Percentiles rank a stretch among this genome's conserved stretches.
These are phyloP conservation scores for Tolmerus cingulatus DNA, from an alignment of 2,888 invertebrate genomes.

Conservation along the genomic window DNA sequence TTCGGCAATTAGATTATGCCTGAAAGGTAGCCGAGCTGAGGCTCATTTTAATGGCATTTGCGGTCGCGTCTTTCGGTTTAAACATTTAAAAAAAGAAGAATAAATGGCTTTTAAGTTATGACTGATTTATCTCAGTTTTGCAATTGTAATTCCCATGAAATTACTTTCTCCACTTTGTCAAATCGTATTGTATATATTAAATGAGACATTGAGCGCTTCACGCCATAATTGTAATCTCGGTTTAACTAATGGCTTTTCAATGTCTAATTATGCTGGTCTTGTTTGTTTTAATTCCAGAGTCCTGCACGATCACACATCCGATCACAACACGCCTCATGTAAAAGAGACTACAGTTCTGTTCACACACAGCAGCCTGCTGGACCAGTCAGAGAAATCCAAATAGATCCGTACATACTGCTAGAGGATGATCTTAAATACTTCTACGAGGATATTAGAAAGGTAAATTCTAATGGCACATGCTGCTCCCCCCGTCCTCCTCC, in stretches of 20 bases:
- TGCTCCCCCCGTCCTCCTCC: neutral
- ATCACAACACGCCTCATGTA: slow-evolving; percentile 44
- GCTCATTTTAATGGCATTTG: neutral
- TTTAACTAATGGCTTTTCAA: neutral
- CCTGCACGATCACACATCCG: slow-evolving; percentile 27
- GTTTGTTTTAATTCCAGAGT: slow-evolving; percentile 35
- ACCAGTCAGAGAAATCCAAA: slow-evolving; percentile 79
- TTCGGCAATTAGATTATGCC: neutral
- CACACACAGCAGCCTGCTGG: slow-evolving; percentile 80
- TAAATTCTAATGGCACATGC: slow-evolving; percentile 62
- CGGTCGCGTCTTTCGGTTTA: neutral
- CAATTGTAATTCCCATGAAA: neutral
- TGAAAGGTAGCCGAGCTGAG: neutral
- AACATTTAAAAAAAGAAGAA: neutral
- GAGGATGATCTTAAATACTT: slow-evolving; percentile 88
- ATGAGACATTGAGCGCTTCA: neutral
- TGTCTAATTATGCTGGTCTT: neutral
- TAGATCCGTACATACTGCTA: slow-evolving; percentile 86
- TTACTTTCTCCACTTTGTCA: neutral
- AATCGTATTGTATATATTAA: neutral
- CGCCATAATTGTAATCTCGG: neutral
- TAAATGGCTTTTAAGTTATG: neutral
- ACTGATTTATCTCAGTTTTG: neutral
- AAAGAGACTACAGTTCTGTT: slow-evolving; percentile 73
- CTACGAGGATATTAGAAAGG: slow-evolving; percentile 85